Base-by-base conservation (phyloP, 1,140 invertebrate species). In the Drosophila novamexicana region DNA sequence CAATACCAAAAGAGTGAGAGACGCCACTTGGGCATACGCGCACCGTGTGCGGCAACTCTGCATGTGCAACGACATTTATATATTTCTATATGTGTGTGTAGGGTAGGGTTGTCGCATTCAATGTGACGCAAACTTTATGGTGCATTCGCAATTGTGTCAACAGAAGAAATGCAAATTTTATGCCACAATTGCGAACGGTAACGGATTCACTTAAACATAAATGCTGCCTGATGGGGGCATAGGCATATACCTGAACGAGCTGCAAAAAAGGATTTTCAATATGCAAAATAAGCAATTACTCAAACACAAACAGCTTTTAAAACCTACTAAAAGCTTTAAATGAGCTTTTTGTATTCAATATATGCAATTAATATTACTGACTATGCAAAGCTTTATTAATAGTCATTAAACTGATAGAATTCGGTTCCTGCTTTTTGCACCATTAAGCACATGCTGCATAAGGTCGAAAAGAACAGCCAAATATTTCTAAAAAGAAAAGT, bases 131-230 rank as follows among this genome's bases (percentile, higher is more conserved):
- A 73, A 62, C 50, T 68, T 61, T 68, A 68, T 50, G 50, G 65
- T 57, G 65, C 58, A 57, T 34, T 50, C 57, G 14, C 49, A 63
- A 62, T 69, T 63, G 71, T 57, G 50, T 50, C 57, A 69, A 61
- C 57, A 62, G 53, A 70, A 69, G 66, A 64, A 75, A 69, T 70
- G 59, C 22, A 64, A 69, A 70, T 58, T 58, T 39, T 53, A 69
- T 70, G 42, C 18, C 34, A 32, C 50, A 70, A 63, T 63, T 53
- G 36, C 29, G 59, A 44, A 12, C 39, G 59, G 53, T 39, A 75
- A 75, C 67, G 39, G 66, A 70, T 52, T 75, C 45, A 58, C 44
- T 58, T 62, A 74, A 50, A 52, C 37, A 65, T 64, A 64, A 64
- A 47, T 71, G 53, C 44, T 49, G 36, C 49, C 45, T 10, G 16